These are phyloP conservation scores for Gryllus bimaculatus DNA, from an alignment of 1,140 invertebrate genomes.

Conservation along the genomic window DNA sequence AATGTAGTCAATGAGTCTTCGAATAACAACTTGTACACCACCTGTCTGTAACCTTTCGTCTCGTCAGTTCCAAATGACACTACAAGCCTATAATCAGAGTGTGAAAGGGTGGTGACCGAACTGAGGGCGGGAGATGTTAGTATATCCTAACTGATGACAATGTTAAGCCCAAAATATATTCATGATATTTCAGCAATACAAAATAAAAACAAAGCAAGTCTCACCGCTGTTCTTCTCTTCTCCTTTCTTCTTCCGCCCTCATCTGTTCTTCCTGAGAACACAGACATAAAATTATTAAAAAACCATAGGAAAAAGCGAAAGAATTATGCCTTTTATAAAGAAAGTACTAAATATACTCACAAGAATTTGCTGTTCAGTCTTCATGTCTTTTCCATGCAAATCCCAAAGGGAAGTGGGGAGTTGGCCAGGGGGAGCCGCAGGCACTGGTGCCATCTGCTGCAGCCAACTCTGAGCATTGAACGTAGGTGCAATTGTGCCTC, in stretches of 20 bases:
- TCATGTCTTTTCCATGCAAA: slow-evolving; percentile 38
- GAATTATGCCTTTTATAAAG: not conserved
- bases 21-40: no score
- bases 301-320: not conserved
- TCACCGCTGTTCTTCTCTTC: slow-evolving; percentile 41
- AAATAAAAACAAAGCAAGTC: slow-evolving; percentile 20
- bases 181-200: no score
- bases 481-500: slow-evolving; percentile 18
- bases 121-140: no score
- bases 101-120: no score
- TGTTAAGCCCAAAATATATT: no score
- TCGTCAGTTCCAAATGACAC: no score
- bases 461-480: slow-evolving; percentile 36
- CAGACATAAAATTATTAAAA: slow-evolving; percentile 8
- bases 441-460: slow-evolving; percentile 29
- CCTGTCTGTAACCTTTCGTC: no score
- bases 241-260: slow-evolving; percentile 37
- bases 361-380: slow-evolving; percentile 44
- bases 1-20: no score
- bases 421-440: slow-evolving; percentile 12
- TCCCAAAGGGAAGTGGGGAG: slow-evolving; percentile 34
- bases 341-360: slow-evolving; percentile 27
- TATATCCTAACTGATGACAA: no score
- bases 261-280: slow-evolving; percentile 39
- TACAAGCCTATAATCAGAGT: no score